Percentiles rank a stretch among this genome's conserved stretches.
Evolutionary conservation across 2,113 vertebrate species (phyloP).

Genomic region (Callipepla squamata): DNA sequence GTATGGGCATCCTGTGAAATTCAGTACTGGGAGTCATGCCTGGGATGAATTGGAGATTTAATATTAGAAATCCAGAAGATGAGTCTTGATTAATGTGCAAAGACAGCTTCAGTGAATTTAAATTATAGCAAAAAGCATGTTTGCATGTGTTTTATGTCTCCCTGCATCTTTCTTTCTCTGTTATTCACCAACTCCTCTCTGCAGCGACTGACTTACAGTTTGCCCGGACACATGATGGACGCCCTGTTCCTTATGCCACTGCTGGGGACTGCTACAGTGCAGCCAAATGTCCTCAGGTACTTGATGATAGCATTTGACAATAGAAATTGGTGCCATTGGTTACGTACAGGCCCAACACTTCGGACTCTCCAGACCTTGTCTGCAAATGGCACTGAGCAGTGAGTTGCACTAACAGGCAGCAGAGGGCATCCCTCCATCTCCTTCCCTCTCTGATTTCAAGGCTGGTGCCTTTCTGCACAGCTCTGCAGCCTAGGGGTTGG

Average conservation of each 20-base stretch:
- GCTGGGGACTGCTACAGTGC: conserved; percentile 97
- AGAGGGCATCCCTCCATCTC: conserved; percentile 11
- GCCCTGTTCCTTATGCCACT: conserved; percentile 92
- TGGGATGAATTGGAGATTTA: background rate
- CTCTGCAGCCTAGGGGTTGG: conserved; percentile 18
- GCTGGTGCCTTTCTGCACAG: conserved; percentile 5
- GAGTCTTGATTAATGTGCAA: background rate
- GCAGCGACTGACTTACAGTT: conserved; percentile 94
- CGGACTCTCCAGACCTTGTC: background rate
- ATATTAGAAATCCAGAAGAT: background rate
- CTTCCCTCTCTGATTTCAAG: background rate
- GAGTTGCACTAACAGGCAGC: background rate
- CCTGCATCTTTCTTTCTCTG: background rate
- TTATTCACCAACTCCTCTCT: conserved; percentile 36
- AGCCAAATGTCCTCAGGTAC: conserved; percentile 93
- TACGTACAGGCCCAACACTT: background rate
- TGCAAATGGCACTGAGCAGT: background rate
- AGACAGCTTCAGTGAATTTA: background rate
- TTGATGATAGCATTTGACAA: conserved; percentile 15
- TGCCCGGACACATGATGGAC: conserved; percentile 87
- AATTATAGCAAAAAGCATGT: background rate
- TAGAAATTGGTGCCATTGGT: background rate
- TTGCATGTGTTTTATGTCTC: conserved; percentile 9
- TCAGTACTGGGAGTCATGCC: background rate
- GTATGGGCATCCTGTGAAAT: background rate